Base-by-base conservation (phyloP, 2,113 vertebrate species). In the Spizaetus ornatus region DNA sequence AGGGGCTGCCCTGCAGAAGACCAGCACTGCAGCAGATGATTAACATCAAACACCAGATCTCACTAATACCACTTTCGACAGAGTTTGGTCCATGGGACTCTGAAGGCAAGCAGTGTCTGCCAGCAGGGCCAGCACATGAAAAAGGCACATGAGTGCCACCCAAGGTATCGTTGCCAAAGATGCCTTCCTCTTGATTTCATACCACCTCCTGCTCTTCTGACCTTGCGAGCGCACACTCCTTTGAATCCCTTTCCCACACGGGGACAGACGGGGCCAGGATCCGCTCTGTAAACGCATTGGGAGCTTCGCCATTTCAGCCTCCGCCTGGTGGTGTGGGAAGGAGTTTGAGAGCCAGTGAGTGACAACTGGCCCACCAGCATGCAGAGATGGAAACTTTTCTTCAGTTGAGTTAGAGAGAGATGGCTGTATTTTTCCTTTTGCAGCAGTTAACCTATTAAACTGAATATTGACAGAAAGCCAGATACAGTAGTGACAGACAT, bases 381-480 rank as follows among this genome's bases (percentile, higher is more conserved):
- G 27, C 27, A 38, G 52, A 86, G 43, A 1, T n/a, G 13, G 47
- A 88, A 67, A 18, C 12, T 50, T 61, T 69, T 36, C 52, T 43
- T 16, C 66, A 58, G 55, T 1, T 84, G 58, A 69, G 48, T 62
- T 76, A 40, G 18, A 56, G 71, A 72, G 25, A 74, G 22, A 40
- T 40, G 15, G 18, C 53, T 92, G 63, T 55, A 18, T 42, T 93
- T 91, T 88, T 76, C 38, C 16, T 85, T 34, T 45, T 84, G 52
- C 43, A 81, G 45, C 40, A 83, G 62, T 56, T 63, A 74, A 42
- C 43, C 61, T 74, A 26, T 65, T 65, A 82, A 86, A 71, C 22
- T 88, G 79, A 55, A 32, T 47, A 48, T 22, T 93, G 52, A 42
- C 61, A 71, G 56, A 62, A 95, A 94, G 66, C 62, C 88, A 83